Evolutionary conservation across 1,140 invertebrate genomes (phyloP).

Genomic region (Zaprionus nigranus): DNA sequence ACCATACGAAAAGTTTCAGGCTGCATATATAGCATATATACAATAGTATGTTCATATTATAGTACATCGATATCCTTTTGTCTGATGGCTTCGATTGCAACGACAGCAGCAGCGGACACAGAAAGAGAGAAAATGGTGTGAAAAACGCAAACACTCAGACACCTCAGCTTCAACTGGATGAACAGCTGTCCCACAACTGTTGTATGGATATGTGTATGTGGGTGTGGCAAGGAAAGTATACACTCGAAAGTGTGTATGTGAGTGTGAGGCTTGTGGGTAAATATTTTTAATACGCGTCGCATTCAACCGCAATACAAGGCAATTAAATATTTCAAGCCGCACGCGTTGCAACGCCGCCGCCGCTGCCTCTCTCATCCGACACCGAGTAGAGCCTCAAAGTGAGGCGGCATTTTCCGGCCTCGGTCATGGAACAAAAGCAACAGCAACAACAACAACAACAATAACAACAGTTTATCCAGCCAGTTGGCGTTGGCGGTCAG

Average conservation of each 20-base stretch:
- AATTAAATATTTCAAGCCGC: slow-evolving; percentile 79
- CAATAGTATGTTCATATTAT: not conserved
- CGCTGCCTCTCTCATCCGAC: slow-evolving; percentile 28
- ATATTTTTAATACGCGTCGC: slow-evolving; percentile 80
- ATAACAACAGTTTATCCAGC: slow-evolving; percentile 69
- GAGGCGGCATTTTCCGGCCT: slow-evolving; percentile 44
- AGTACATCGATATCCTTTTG: slow-evolving; percentile 20
- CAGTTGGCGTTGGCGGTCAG: slow-evolving; percentile 66
- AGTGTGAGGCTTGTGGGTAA: slow-evolving; percentile 59
- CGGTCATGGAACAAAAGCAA: slow-evolving; percentile 31
- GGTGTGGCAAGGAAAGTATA: slow-evolving; percentile 10
- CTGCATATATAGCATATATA: not conserved
- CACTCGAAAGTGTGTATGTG: slow-evolving; percentile 3
- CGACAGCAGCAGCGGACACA: not conserved
- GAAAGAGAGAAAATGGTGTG: slow-evolving; percentile 41
- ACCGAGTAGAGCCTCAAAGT: slow-evolving; percentile 56
- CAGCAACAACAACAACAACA: slow-evolving; percentile 33
- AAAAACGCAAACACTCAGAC: slow-evolving; percentile 64
- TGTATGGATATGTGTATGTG: slow-evolving; percentile 13
- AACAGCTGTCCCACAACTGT: slow-evolving; percentile 33
- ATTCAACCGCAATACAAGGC: slow-evolving; percentile 82
- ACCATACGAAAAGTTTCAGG: not conserved
- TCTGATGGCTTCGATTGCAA: slow-evolving; percentile 17
- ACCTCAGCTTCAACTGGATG: slow-evolving; percentile 50
- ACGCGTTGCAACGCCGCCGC: slow-evolving; percentile 29